Base-by-base conservation (phyloP, 2,113 vertebrate species). In the Lucifuga dentata region DNA sequence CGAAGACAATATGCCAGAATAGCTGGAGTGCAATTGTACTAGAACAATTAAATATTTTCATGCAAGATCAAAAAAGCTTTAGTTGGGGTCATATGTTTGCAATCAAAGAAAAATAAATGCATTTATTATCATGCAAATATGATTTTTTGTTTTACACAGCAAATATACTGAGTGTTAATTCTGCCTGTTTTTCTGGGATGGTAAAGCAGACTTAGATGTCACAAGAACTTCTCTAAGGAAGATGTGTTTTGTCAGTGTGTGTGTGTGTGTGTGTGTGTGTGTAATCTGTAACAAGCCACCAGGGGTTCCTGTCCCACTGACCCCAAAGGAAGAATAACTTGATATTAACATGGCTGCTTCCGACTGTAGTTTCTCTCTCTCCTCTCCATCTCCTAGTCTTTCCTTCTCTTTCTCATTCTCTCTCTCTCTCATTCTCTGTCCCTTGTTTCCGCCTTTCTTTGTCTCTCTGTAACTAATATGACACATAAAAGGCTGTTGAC, bases 401-500 rank as follows among this genome's bases (percentile, higher is more conserved):
- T 57, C 48, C 23, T 19, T 61, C 36, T 19, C 35, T 50, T 50
- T n/a, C 50, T 33, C 35, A 33, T 40, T 52, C 69, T 65, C 45
- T 41, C 24, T 61, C 35, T 53, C 48, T 23, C 17, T 19, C 33
- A 38, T 17, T 23, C 33, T 16, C 69, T 67, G 29, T 72, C 21
- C 80, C 50, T 76, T 50, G 80, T 80, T 88, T 91, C 89, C 79
- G 63, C 85, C 52, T 2, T 3, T 73, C 64, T 86, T 90, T 90
- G 89, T 92, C 84, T 76, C 67, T 15, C 61, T 88, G 88, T 90
- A 91, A 91, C 85, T 81, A 85, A 90, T 91, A 92, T 87, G 78
- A 86, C 79, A 90, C 77, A 88, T 88, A 86, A 92, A 91, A 89
- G 86, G 53, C 56, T 11, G 11, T 8, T 24, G 61, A 88, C 84